phyloP scores from a whole-genome alignment of 2,113 vertebrate species.

The Galeopterus variegatus region DNA sequence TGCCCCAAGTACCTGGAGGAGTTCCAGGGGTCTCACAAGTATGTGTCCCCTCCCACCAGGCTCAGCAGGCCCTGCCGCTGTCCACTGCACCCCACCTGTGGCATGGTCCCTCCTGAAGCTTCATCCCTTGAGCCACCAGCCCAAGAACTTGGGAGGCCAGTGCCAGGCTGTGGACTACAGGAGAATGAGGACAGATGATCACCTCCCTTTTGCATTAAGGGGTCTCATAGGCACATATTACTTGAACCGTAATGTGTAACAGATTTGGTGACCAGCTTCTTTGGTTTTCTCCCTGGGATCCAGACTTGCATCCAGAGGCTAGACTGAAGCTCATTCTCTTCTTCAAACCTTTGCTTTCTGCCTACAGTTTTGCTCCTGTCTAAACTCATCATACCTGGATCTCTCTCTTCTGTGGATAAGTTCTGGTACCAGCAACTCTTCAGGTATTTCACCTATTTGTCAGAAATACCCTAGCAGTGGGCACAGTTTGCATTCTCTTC shows the following conservation, averaged over 20 bases:
- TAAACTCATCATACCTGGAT: background rate
- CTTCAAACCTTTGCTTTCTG: background rate
- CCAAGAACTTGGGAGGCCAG: background rate
- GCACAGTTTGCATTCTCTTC: background rate
- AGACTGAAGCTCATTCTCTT: background rate
- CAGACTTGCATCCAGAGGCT: background rate
- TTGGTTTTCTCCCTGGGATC: background rate
- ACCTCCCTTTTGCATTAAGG: background rate
- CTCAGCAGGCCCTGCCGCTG: background rate
- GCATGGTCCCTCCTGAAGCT: background rate
- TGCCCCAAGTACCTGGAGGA: background rate
- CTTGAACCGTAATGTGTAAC: background rate
- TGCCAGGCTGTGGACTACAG: background rate
- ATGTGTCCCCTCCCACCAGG: background rate
- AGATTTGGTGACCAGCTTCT: background rate
- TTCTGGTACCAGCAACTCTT: background rate
- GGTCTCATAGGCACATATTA: too few relatives aligned
- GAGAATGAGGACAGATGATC: background rate
- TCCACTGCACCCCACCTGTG: background rate
- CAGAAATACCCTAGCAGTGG: background rate
- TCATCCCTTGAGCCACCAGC: background rate
- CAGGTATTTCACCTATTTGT: too few relatives aligned
- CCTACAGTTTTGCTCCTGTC: background rate
- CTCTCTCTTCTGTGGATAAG: background rate
- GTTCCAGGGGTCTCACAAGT: background rate